phyloP scores from a whole-genome alignment of 2,113 vertebrate species.

The Phyllostomus hastatus region DNA sequence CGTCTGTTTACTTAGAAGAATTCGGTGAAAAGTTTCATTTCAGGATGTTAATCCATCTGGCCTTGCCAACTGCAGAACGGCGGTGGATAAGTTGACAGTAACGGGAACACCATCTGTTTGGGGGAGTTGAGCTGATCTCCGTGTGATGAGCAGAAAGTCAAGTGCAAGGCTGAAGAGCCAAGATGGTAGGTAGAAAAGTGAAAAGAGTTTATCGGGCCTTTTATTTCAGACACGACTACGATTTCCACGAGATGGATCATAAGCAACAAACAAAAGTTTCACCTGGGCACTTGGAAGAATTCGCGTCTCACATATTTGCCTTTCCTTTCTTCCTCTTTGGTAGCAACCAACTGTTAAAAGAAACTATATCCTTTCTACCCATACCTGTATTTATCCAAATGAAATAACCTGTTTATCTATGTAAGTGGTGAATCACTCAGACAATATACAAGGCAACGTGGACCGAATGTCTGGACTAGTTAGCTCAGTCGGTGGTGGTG shows the following conservation, averaged over 20 bases:
- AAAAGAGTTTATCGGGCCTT: background rate
- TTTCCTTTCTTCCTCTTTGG: background rate
- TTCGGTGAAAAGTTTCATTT: constrained; percentile 78
- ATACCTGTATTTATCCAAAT: background rate
- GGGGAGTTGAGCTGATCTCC: constrained; percentile 62
- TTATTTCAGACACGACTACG: background rate
- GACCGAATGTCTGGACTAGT: background rate
- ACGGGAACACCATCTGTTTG: constrained; percentile 76
- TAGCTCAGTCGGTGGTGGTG: background rate
- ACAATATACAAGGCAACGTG: background rate
- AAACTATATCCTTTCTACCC: background rate
- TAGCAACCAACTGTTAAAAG: background rate
- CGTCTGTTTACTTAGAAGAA: constrained; percentile 75
- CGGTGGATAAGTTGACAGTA: constrained; percentile 64
- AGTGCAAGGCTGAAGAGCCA: constrained; percentile 41
- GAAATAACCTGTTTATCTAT: background rate
- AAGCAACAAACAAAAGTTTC: background rate
- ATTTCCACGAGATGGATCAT: background rate
- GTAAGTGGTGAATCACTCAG: background rate
- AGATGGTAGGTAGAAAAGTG: constrained; percentile 37
- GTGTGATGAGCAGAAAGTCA: constrained; percentile 15
- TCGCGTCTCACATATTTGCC: background rate
- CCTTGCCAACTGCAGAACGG: constrained; percentile 61
- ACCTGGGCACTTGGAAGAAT: background rate
- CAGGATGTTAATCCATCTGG: constrained; percentile 77